A percentile compares a stretch with the other conserved stretches of the same genome.
phyloP scores from a whole-genome alignment of 2,113 vertebrate genomes.

The Neotoma lepida region DNA sequence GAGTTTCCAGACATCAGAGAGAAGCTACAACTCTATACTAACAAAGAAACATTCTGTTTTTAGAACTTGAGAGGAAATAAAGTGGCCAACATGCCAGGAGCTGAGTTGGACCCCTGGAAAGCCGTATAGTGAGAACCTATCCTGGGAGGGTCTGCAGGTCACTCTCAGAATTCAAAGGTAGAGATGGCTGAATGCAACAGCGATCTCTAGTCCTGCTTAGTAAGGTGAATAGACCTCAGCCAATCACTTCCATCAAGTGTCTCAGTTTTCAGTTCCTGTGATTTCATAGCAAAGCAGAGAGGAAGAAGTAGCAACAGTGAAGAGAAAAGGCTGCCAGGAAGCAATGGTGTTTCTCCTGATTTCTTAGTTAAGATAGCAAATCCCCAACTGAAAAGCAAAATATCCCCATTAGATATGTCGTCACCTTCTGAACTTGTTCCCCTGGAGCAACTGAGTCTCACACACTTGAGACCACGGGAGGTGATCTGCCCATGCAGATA shows the following conservation, averaged over 20 bases:
- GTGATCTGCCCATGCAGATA: neutral
- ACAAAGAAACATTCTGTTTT: neutral
- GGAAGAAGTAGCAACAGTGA: neutral
- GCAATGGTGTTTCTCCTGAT: neutral
- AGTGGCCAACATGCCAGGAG: neutral
- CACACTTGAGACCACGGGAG: neutral
- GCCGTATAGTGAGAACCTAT: neutral
- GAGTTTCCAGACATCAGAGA: neutral
- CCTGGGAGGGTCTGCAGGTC: neutral
- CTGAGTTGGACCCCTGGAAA: neutral
- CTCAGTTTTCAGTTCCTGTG: neutral
- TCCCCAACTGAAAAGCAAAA: neutral
- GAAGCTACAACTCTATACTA: neutral
- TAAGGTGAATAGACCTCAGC: neutral
- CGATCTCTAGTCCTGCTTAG: neutral
- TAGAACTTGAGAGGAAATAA: conserved; percentile 20
- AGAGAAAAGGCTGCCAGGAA: neutral
- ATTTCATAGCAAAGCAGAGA: conserved; percentile 6
- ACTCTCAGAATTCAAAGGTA: neutral
- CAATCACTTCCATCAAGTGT: neutral
- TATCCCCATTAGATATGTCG: neutral
- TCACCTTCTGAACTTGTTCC: conserved; percentile 19
- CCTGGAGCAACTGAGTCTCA: neutral
- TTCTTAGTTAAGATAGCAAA: neutral
- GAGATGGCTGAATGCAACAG: neutral